Evolutionary conservation across 2,888 invertebrate species (phyloP).

Genomic region (Limnephilus auricula): DNA sequence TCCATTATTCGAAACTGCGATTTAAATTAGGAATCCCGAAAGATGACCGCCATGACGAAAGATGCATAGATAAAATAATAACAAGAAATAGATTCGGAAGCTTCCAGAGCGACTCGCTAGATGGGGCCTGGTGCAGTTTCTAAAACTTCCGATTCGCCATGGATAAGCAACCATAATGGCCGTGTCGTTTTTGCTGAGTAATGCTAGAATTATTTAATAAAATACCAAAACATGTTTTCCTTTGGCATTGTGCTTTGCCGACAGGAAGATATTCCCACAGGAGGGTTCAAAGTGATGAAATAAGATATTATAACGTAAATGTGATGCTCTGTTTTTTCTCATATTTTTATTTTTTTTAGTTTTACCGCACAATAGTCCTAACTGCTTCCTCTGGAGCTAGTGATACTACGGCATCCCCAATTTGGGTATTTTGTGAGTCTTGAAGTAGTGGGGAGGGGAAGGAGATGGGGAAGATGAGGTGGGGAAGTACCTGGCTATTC

Average conservation of each 20-base stretch:
- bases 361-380: no score
- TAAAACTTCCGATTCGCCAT: slow-evolving; percentile 41
- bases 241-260: slow-evolving; percentile 17
- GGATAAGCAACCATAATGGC: slow-evolving; percentile 33
- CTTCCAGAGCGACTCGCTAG: slow-evolving; percentile 32
- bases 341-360: no score
- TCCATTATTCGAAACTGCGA: slow-evolving; percentile 28
- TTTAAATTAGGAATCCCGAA: slow-evolving; percentile 26
- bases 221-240: slow-evolving; percentile 22
- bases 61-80: slow-evolving; percentile 29
- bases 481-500: no score
- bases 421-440: no score
- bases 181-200: slow-evolving; percentile 15
- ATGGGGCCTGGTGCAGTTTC: slow-evolving; percentile 25
- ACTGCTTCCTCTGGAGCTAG: no score
- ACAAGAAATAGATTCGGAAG: slow-evolving; percentile 2
- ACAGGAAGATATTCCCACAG: slow-evolving; percentile 20
- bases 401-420: no score
- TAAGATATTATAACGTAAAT: background rate
- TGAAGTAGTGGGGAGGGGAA: no score
- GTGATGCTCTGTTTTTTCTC: background rate
- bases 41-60: slow-evolving; percentile 26
- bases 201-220: slow-evolving; percentile 25
- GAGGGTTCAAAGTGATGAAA: background rate
- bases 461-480: no score